Evolutionary conservation across 1,140 invertebrate species (phyloP).

Genomic region (Listronotus oregonensis): DNA sequence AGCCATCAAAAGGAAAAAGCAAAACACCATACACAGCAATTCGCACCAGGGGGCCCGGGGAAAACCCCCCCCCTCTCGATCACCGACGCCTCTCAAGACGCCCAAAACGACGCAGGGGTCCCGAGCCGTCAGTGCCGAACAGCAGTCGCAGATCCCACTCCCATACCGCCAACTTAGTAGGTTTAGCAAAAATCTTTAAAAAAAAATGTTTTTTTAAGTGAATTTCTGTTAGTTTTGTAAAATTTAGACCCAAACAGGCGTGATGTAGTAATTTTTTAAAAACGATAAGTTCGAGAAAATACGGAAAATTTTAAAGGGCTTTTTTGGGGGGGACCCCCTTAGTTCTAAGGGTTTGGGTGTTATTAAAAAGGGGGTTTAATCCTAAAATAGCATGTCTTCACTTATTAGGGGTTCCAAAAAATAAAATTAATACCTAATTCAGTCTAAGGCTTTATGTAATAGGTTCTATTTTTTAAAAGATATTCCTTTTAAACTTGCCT

Average conservation of each 20-base stretch:
- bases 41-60: not conserved
- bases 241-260: not conserved
- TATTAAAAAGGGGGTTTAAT: not conserved
- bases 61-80: constrained; percentile 30
- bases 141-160: constrained; percentile 52
- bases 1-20: not conserved
- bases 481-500: not conserved
- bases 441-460: constrained; percentile 9
- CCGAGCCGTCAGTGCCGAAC: constrained; percentile 50
- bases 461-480: constrained; percentile 8
- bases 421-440: too few relatives aligned
- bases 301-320: too few relatives aligned
- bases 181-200: constrained; percentile 40
- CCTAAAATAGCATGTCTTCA: not conserved
- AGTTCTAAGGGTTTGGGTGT: too few relatives aligned
- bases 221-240: constrained; percentile 6
- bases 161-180: constrained; percentile 48
- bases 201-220: constrained; percentile 8
- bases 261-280: constrained; percentile 13
- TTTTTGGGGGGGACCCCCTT: too few relatives aligned
- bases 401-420: too few relatives aligned
- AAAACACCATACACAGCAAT: not conserved
- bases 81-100: constrained; percentile 39
- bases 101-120: constrained; percentile 37
- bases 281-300: too few relatives aligned